Percentiles rank a stretch among this genome's conserved stretches.
phyloP scores from a whole-genome alignment of 2,888 invertebrate species.

The Synanthedon tipuliformis region DNA sequence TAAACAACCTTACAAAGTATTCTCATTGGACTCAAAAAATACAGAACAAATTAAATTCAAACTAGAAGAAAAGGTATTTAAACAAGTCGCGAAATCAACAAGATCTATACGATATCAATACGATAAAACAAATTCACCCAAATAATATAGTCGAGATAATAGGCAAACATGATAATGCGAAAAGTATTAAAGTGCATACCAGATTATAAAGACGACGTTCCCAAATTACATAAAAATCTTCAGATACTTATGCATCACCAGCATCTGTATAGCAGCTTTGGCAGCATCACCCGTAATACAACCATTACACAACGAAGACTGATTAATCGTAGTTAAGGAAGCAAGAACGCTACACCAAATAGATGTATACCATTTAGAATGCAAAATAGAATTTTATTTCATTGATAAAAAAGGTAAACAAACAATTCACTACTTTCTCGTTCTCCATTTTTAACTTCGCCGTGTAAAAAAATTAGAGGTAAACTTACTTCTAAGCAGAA shows the following conservation, averaged over 20 bases:
- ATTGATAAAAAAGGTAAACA: no score
- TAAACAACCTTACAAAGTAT: no score
- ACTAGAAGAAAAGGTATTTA: conserved; percentile 8
- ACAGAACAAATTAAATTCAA: conserved; percentile 3
- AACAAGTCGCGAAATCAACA: conserved; percentile 8
- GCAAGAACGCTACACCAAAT: conserved; percentile 8
- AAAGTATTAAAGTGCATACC: no score
- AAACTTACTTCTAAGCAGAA: no score
- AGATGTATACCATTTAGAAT: conserved; percentile 8
- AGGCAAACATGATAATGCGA: conserved; percentile 4
- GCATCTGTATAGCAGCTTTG: no score
- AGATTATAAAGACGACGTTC: no score
- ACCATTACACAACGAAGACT: conserved; percentile 14
- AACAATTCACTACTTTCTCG: no score
- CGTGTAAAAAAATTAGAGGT: no score
- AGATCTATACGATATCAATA: neutral
- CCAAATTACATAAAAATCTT: no score
- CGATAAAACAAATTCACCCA: neutral
- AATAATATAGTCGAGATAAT: conserved; percentile 17
- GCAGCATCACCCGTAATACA: no score
- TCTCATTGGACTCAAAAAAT: neutral
- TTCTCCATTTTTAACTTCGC: no score
- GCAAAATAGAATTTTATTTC: no score
- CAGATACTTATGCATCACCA: conserved; percentile 2
- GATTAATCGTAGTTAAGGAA: conserved; percentile 12